Percentiles rank a stretch among this genome's conserved stretches.
Evolutionary conservation across 2,888 invertebrate genomes (phyloP).

Genomic region (Drosophila anomalata): DNA sequence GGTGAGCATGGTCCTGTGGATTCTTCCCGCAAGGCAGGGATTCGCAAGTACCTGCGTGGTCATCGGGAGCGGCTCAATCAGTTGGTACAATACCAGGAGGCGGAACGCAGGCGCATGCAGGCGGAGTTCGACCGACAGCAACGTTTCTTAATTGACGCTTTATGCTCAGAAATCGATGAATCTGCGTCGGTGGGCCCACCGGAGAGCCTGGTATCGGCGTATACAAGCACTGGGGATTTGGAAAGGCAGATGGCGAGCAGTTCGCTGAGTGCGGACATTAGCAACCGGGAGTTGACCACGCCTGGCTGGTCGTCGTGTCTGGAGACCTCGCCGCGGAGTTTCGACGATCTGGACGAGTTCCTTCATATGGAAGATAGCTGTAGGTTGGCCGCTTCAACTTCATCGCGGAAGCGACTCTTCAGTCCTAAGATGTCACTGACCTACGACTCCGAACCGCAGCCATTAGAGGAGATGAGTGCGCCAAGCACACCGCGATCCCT

Average conservation of each 20-base stretch:
- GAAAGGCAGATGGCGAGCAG: constrained; percentile 7
- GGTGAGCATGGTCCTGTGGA: constrained; percentile 28
- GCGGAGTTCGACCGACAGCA: constrained; percentile 88
- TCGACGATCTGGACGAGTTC: constrained; percentile 7
- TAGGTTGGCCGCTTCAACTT: neutral
- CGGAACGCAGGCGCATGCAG: constrained; percentile 87
- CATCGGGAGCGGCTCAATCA: constrained; percentile 87
- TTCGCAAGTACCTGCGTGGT: constrained; percentile 85
- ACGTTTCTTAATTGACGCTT: constrained; percentile 85
- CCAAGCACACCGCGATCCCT: constrained; percentile 42
- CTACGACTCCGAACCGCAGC: constrained; percentile 27
- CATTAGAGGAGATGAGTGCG: constrained; percentile 6
- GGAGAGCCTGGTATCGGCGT: constrained; percentile 25
- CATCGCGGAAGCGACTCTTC: constrained; percentile 57
- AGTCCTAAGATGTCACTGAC: constrained; percentile 4
- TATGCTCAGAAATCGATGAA: constrained; percentile 70
- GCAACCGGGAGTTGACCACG: neutral
- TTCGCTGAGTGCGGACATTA: neutral
- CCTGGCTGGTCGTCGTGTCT: constrained; percentile 6
- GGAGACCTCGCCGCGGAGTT: constrained; percentile 21
- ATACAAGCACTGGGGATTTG: constrained; percentile 61
- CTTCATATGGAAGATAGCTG: neutral
- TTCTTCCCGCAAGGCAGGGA: constrained; percentile 38
- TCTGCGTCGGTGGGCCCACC: constrained; percentile 20
- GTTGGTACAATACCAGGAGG: constrained; percentile 87